Percentiles rank a stretch among this genome's conserved stretches.
These are phyloP conservation scores for Hassar affinis DNA, from an alignment of 2,113 vertebrate genomes.

Conservation along the genomic window DNA sequence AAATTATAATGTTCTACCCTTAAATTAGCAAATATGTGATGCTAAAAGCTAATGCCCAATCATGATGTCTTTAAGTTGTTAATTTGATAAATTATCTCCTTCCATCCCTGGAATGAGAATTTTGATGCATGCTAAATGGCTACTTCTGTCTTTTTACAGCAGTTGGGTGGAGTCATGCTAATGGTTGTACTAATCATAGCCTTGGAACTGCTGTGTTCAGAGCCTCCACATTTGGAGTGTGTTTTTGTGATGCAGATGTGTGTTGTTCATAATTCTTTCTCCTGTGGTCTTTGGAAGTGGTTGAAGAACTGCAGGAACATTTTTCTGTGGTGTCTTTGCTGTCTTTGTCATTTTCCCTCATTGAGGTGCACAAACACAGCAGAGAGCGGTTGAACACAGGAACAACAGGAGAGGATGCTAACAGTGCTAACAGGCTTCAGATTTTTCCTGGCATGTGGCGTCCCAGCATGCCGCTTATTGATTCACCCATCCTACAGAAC, in stretches of 20 bases:
- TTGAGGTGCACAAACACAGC: constrained; percentile 8
- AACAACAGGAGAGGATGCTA: background rate
- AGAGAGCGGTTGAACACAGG: background rate
- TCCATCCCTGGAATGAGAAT: constrained; percentile 11
- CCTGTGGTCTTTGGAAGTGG: constrained; percentile 22
- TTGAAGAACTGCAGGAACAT: constrained; percentile 8
- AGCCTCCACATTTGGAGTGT: background rate
- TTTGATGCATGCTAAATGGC: constrained; percentile 15
- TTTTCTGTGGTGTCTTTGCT: constrained; percentile 24
- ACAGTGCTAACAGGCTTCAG: background rate
- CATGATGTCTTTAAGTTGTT: constrained; percentile 4
- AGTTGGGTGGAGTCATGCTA: constrained; percentile 39
- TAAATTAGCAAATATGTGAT: constrained; percentile 12
- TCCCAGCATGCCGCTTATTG: constrained; percentile 13
- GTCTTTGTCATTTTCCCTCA: constrained; percentile 41
- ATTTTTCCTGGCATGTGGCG: background rate
- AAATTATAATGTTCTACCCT: background rate
- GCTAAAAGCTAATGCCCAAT: constrained; percentile 10
- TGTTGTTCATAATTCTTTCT: constrained; percentile 17
- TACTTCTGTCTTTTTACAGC: constrained; percentile 28
- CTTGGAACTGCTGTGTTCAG: constrained; percentile 26
- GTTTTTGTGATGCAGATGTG: constrained; percentile 28
- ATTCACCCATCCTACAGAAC: constrained; percentile 22
- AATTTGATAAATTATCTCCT: constrained; percentile 28
- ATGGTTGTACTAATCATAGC: constrained; percentile 43